Conservation (phyloP, 2,113 vertebrate species). For the Ahaetulla prasina region DNA sequence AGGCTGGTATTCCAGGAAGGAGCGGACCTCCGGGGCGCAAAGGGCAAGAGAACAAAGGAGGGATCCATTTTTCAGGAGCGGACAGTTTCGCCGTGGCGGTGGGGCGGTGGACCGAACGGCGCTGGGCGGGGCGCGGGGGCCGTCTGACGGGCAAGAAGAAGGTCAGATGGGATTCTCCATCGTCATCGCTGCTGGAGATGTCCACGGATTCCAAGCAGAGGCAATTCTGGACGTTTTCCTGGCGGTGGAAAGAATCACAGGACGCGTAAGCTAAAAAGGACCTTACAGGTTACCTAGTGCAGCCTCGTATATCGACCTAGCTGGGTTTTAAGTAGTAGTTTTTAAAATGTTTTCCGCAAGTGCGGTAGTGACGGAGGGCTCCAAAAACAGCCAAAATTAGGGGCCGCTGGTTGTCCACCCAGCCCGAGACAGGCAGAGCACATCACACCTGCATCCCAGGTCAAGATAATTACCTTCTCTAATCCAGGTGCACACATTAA, state of each 20-base stretch:
- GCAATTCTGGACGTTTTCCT: slow-evolving; percentile 46
- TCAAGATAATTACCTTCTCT: neutral
- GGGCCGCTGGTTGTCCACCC: neutral
- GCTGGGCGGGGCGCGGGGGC: neutral
- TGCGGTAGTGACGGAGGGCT: neutral
- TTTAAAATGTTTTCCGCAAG: neutral
- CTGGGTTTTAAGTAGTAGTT: neutral
- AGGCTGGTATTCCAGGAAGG: neutral
- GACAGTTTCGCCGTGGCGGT: rapidly evolving
- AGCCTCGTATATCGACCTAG: neutral
- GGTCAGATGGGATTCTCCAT: neutral
- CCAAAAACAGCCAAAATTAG: neutral
- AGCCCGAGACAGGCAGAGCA: neutral
- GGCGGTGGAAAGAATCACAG: neutral
- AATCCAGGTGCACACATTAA: neutral
- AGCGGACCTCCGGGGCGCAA: neutral
- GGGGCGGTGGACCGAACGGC: neutral
- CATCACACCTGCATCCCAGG: neutral
- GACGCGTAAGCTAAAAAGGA: neutral
- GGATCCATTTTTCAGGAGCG: neutral
- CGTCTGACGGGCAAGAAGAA: neutral
- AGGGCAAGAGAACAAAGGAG: neutral
- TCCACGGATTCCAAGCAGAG: slow-evolving; percentile 34
- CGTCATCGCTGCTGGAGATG: slow-evolving; percentile 36
- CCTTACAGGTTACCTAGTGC: neutral